phyloP scores from a whole-genome alignment of 2,113 vertebrate genomes.

The Tupaia chinensis region DNA sequence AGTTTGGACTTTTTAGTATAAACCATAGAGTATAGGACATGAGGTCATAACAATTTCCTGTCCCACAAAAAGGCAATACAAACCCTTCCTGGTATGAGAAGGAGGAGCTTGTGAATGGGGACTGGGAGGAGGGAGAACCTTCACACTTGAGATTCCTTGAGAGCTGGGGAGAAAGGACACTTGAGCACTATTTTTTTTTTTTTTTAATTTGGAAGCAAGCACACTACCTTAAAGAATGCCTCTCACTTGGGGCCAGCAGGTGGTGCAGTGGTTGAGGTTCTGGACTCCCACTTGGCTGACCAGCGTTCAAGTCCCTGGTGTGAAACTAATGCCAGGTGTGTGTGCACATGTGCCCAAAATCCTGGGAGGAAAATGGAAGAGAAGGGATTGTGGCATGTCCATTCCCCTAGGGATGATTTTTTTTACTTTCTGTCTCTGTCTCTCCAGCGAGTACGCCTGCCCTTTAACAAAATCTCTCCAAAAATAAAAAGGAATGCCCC shows the following conservation, averaged over 20 bases:
- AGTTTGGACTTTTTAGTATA: conserved; percentile 57
- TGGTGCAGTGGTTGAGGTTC: too few relatives aligned
- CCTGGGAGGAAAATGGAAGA: too few relatives aligned
- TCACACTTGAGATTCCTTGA: background rate
- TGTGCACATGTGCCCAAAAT: too few relatives aligned
- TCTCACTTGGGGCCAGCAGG: too few relatives aligned
- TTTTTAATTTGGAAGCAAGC: background rate
- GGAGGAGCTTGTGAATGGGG: background rate
- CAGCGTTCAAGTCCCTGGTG: too few relatives aligned
- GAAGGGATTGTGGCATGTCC: too few relatives aligned
- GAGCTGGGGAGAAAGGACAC: background rate
- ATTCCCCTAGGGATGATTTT: too few relatives aligned
- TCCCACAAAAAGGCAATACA: conserved; percentile 64
- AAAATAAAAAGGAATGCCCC: background rate
- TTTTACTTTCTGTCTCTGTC: too few relatives aligned
- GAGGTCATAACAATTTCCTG: conserved; percentile 66
- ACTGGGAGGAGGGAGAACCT: background rate
- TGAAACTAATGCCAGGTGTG: too few relatives aligned
- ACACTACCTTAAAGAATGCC: background rate
- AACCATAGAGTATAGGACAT: conserved; percentile 36
- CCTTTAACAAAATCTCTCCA: too few relatives aligned
- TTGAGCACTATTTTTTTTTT: background rate
- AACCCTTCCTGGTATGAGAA: conserved; percentile 44
- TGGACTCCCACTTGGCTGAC: too few relatives aligned
- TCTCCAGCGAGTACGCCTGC: too few relatives aligned